Evolutionary conservation across 2,113 vertebrate genomes (phyloP).

Genomic region (Synchiropus splendidus): DNA sequence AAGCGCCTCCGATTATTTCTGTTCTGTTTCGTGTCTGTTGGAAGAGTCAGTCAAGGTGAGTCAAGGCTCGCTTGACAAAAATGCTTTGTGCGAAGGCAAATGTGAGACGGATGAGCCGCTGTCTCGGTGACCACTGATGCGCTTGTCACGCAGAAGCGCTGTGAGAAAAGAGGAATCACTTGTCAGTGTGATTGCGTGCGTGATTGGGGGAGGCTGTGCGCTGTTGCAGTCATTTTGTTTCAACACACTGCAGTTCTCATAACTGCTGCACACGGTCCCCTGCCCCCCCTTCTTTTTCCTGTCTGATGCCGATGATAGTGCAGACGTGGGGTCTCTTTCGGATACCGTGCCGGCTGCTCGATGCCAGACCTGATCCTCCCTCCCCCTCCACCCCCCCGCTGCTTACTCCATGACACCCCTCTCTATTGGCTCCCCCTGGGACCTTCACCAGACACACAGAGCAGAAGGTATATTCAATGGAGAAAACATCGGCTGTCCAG

Average conservation of each 20-base stretch:
- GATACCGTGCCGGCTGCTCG: conserved; percentile 60
- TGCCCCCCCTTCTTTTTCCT: conserved; percentile 43
- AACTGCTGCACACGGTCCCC: conserved; percentile 37
- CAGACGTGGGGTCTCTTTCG: conserved; percentile 59
- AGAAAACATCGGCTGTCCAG: conserved; percentile 31
- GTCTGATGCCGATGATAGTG: conserved; percentile 55
- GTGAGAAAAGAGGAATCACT: conserved; percentile 39
- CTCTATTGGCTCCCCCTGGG: conserved; percentile 16
- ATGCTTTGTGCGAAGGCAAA: no score
- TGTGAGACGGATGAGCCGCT: no score
- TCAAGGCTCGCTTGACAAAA: no score
- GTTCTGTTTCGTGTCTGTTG: conserved; percentile 1
- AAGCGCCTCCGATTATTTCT: no score
- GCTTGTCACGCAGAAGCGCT: background rate
- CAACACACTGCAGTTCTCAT: conserved; percentile 61
- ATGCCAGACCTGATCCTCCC: conserved; percentile 2
- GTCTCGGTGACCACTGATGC: no score
- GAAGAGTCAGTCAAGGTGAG: background rate
- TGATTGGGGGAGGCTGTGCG: conserved; percentile 34
- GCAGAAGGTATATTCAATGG: conserved; percentile 55
- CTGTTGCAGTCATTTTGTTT: conserved; percentile 54
- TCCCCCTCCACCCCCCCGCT: background rate
- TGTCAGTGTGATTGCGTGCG: conserved; percentile 16
- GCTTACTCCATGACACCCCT: conserved; percentile 20
- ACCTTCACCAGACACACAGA: conserved; percentile 35